Conservation (phyloP, 2,888 invertebrate species). For the Lutraria lutraria region DNA sequence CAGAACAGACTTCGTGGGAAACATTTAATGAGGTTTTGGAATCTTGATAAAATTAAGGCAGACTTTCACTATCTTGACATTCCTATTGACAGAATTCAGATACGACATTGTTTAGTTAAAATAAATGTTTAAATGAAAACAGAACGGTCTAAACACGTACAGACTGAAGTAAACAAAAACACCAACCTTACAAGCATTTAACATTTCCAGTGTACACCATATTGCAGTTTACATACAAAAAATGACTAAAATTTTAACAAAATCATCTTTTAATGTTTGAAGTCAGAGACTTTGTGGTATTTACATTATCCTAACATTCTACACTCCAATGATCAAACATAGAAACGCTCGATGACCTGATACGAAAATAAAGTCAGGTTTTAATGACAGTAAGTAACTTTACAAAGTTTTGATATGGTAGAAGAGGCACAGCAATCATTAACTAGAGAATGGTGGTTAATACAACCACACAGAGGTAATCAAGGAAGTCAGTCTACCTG, state of each 20-base stretch:
- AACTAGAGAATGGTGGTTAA: too few species aligned
- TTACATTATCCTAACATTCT: background rate
- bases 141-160: background rate
- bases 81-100: too few species aligned
- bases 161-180: background rate
- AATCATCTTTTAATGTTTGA: background rate
- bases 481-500: too few species aligned
- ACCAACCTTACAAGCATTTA: background rate
- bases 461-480: too few species aligned
- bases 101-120: too few species aligned
- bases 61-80: too few species aligned
- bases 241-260: background rate
- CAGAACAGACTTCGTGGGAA: too few species aligned
- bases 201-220: background rate
- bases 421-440: too few species aligned
- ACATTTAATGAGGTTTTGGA: too few species aligned
- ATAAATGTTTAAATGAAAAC: background rate
- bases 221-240: background rate
- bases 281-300: background rate
- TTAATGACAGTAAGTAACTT: background rate
- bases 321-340: conserved; percentile 4
- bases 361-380: background rate
- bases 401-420: too few species aligned
- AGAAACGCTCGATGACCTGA: background rate
- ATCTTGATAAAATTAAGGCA: too few species aligned